Percentiles rank a stretch among this genome's conserved stretches.
Conservation (phyloP, 1,140 invertebrate genomes). For the Magallana angulata region DNA sequence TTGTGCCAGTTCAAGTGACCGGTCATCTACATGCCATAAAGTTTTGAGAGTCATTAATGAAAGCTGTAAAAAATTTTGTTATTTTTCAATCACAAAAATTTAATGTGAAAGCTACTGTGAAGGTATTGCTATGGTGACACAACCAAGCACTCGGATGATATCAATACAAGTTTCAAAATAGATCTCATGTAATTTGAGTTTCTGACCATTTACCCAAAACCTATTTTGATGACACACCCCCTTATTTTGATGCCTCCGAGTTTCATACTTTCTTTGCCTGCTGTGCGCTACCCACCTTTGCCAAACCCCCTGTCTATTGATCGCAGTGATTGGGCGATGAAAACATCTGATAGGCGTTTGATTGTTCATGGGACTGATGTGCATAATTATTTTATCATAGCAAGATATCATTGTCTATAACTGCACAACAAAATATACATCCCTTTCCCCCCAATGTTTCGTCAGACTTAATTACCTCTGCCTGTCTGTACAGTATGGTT, state of each 20-base stretch:
- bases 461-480: constrained; percentile 59
- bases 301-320: constrained; percentile 5
- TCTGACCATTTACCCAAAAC: background rate
- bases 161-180: constrained; percentile 18
- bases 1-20: constrained; percentile 38
- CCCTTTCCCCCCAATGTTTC: constrained; percentile 45
- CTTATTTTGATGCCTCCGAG: background rate
- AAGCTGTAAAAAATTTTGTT: constrained; percentile 1
- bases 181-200: background rate
- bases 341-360: constrained; percentile 37
- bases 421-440: constrained; percentile 34
- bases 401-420: constrained; percentile 34
- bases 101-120: constrained; percentile 11
- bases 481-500: constrained; percentile 12
- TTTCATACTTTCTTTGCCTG: background rate
- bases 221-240: constrained; percentile 22
- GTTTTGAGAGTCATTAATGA: constrained; percentile 33
- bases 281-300: background rate
- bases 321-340: constrained; percentile 28
- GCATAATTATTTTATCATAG: constrained; percentile 43
- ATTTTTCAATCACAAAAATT: constrained; percentile 32
- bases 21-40: constrained; percentile 27
- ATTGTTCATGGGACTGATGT: constrained; percentile 30
- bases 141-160: constrained; percentile 14
- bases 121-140: constrained; percentile 12